phyloP scores from a whole-genome alignment of 2,797 vertebrate species.

The Etheostoma nigrum region DNA sequence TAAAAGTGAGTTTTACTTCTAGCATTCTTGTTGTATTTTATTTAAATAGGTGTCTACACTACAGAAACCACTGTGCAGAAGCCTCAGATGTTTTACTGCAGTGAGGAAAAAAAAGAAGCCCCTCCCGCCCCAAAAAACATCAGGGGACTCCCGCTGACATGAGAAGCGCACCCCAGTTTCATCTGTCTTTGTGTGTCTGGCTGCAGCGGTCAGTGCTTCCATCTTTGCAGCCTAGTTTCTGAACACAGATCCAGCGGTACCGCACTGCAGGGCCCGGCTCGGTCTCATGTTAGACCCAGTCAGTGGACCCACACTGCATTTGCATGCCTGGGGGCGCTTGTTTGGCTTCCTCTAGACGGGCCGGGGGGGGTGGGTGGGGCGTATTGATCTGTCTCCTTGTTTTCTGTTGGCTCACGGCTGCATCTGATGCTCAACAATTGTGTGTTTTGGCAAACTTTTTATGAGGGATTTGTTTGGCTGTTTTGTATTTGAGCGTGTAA shows the following conservation, averaged over 20 bases:
- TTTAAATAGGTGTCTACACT: not conserved
- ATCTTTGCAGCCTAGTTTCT: not conserved
- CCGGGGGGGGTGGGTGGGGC: constrained; percentile 1
- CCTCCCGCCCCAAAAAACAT: constrained; percentile 30
- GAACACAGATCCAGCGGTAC: constrained; percentile 4
- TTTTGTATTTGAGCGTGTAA: not conserved
- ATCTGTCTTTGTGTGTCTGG: constrained; percentile 3
- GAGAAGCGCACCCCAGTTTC: constrained; percentile 29
- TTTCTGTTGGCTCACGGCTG: constrained; percentile 23
- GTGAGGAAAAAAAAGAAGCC: constrained; percentile 10
- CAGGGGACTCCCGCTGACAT: constrained; percentile 36
- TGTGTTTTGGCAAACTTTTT: not conserved
- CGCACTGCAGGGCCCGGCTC: constrained; percentile 28
- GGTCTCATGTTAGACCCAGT: constrained; percentile 6
- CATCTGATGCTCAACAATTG: constrained; percentile 13
- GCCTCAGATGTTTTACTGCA: constrained; percentile 35
- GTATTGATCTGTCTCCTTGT: constrained; percentile 52
- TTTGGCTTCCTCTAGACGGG: constrained; percentile 31
- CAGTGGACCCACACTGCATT: constrained; percentile 13
- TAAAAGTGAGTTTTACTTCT: not conserved
- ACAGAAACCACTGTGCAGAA: not conserved
- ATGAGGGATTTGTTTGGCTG: not conserved
- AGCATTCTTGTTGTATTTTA: not conserved
- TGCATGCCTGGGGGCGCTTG: constrained; percentile 34
- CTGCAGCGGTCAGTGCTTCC: constrained; percentile 3